These are phyloP conservation scores for Cheilosia variabilis DNA, from an alignment of 2,888 invertebrate genomes.

Conservation along the genomic window DNA sequence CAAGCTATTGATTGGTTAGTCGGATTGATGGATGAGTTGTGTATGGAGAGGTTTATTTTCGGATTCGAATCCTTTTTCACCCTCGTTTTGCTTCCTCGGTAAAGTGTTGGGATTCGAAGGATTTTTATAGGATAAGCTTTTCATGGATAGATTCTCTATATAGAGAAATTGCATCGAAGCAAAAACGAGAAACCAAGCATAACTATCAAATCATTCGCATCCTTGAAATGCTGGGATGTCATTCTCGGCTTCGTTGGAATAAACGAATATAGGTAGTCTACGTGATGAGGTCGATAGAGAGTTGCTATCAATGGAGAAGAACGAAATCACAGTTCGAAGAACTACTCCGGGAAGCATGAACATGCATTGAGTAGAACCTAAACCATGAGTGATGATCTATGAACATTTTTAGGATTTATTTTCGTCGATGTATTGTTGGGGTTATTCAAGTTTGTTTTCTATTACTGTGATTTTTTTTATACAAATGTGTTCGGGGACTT, in stretches of 20 bases:
- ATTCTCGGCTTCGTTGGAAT: conserved; percentile 53
- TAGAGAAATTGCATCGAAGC: conserved; percentile 49
- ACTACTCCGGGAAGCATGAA: background rate
- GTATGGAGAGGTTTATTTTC: conserved; percentile 56
- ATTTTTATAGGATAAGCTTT: conserved; percentile 57
- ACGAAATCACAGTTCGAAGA: conserved; percentile 14
- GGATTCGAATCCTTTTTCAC: conserved; percentile 34
- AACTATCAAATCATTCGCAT: conserved; percentile 65
- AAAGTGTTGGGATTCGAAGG: conserved; percentile 58
- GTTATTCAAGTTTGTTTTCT: conserved; percentile 1
- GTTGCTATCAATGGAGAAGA: background rate
- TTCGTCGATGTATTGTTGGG: conserved; percentile 17
- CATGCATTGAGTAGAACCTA: conserved; percentile 9
- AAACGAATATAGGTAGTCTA: conserved; percentile 20
- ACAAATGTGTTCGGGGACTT: too few species aligned
- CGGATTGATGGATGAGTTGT: conserved; percentile 70
- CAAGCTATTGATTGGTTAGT: conserved; percentile 72
- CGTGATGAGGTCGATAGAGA: conserved; percentile 8
- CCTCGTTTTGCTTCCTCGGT: conserved; percentile 23
- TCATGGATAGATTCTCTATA: conserved; percentile 14
- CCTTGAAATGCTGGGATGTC: conserved; percentile 61
- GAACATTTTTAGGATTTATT: conserved; percentile 32
- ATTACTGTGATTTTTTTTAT: background rate
- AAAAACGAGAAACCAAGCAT: conserved; percentile 61
- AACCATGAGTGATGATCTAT: conserved; percentile 20